Evolutionary conservation across 2,113 vertebrate genomes (phyloP).

Genomic region (Ailurus styani): DNA sequence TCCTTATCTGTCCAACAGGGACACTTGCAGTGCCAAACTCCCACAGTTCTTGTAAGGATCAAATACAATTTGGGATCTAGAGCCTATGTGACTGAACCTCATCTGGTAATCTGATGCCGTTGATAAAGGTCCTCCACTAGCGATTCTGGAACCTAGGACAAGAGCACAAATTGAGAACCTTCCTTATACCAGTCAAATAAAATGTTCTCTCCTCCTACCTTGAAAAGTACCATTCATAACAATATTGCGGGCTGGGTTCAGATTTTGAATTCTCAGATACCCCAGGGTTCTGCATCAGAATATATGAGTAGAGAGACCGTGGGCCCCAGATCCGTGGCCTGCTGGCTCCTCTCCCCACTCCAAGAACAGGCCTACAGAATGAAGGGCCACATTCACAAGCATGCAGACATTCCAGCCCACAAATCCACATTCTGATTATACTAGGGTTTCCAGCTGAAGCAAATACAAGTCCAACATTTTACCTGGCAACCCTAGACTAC

Average conservation of each 20-base stretch:
- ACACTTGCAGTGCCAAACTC: neutral
- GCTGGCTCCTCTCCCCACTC: neutral
- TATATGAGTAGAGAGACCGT: neutral
- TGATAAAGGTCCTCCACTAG: constrained; percentile 11
- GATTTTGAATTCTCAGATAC: constrained; percentile 10
- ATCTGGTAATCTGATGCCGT: constrained; percentile 35
- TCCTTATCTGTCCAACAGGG: neutral
- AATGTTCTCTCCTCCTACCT: neutral
- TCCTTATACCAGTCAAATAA: constrained; percentile 15
- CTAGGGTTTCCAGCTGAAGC: neutral
- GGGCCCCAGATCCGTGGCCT: neutral
- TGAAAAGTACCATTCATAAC: constrained; percentile 28
- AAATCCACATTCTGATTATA: neutral
- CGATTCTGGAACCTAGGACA: constrained; percentile 17
- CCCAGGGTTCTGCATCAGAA: neutral
- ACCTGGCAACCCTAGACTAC: neutral
- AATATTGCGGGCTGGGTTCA: neutral
- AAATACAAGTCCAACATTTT: neutral
- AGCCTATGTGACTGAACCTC: neutral
- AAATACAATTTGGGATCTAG: constrained; percentile 24
- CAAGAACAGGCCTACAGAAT: neutral
- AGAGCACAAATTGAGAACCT: constrained; percentile 37
- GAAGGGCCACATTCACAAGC: neutral
- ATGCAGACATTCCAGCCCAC: neutral
- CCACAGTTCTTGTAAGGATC: neutral